These are phyloP conservation scores for Leucoraja ocellata DNA, from an alignment of 2,797 vertebrate genomes.

Conservation along the genomic window DNA sequence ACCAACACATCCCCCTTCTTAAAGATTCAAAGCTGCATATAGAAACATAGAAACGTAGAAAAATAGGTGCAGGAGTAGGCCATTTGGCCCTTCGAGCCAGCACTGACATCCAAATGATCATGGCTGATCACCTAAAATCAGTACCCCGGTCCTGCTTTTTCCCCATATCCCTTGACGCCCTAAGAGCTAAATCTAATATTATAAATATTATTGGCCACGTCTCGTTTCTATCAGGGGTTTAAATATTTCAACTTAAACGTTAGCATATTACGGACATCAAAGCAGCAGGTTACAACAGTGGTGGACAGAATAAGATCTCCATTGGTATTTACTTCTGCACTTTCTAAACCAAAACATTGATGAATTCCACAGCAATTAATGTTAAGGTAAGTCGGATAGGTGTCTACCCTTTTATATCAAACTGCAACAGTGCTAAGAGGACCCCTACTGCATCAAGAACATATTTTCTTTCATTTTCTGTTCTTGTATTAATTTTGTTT, in stretches of 20 bases:
- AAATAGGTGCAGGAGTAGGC: no score
- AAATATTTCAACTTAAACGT: neutral
- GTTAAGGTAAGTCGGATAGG: neutral
- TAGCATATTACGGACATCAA: neutral
- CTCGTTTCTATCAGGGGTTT: neutral
- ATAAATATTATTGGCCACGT: neutral
- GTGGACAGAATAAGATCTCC: neutral
- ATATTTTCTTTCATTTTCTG: slow-evolving; percentile 10
- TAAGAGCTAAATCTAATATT: no score
- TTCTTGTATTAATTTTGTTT: no score
- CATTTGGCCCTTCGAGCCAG: no score
- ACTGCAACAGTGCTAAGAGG: slow-evolving; percentile 25
- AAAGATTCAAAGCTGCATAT: neutral
- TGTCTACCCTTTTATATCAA: neutral
- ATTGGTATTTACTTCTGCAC: neutral
- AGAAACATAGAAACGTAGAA: no score
- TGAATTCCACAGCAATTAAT: neutral
- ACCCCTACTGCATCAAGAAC: slow-evolving; percentile 15
- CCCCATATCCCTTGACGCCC: no score
- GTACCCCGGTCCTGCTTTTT: no score
- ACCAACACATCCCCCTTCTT: neutral
- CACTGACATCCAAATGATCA: no score
- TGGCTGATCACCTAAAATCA: no score
- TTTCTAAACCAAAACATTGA: neutral
- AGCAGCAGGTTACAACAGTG: neutral